These are phyloP conservation scores for Celastrina argiolus DNA, from an alignment of 2,888 invertebrate genomes.

Conservation along the genomic window DNA sequence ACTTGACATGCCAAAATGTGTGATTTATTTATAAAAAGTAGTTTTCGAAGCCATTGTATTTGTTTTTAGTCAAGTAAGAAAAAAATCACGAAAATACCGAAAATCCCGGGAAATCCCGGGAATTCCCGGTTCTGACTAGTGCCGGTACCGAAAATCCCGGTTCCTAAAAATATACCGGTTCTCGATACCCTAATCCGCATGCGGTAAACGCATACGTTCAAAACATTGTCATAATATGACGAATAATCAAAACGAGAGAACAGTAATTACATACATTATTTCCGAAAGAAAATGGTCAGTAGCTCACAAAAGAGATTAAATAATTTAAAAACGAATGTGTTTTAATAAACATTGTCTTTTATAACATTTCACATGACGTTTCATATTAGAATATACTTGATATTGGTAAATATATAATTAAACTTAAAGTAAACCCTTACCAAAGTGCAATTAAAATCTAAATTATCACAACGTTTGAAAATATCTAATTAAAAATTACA, in stretches of 20 bases:
- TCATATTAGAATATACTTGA: neutral
- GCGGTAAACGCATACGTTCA: neutral
- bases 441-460: neutral
- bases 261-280: neutral
- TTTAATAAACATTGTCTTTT: neutral
- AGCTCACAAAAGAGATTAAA: neutral
- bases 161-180: no score
- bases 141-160: no score
- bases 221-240: neutral
- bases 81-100: no score
- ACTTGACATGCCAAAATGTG: no score
- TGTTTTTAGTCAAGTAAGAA: no score
- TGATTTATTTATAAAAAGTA: no score
- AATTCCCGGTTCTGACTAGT: no score
- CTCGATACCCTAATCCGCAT: no score
- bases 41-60: no score
- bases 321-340: no score
- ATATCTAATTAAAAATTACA: conserved; percentile 2
- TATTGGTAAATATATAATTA: neutral
- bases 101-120: no score
- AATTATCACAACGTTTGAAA: conserved; percentile 2
- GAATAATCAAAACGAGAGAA: no score
- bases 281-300: neutral
- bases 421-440: neutral
- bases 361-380: neutral